Evolutionary conservation across 1,140 invertebrate species (phyloP).

Genomic region (Eumeta japonica): DNA sequence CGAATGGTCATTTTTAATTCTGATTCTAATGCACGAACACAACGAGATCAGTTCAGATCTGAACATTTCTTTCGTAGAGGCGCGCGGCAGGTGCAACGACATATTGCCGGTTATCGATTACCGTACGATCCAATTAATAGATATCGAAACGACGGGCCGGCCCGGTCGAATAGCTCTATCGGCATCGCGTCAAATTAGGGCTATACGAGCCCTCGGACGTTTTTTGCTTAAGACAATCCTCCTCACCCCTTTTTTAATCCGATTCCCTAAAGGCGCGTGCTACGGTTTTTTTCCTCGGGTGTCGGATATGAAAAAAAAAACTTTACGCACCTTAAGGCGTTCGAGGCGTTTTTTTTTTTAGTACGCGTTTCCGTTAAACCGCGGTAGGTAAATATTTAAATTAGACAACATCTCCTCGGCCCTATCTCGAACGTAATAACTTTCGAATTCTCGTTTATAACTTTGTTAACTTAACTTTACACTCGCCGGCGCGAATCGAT

Average conservation of each 20-base stretch:
- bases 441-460: slow-evolving; percentile 24
- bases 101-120: slow-evolving; percentile 53
- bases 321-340: slow-evolving; percentile 48
- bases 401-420: slow-evolving; percentile 22
- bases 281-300: slow-evolving; percentile 33
- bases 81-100: slow-evolving; percentile 45
- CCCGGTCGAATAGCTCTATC: slow-evolving; percentile 50
- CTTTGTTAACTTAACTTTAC: slow-evolving; percentile 31
- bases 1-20: too few species aligned
- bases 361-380: slow-evolving; percentile 23
- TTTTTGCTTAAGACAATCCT: slow-evolving; percentile 40
- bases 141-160: slow-evolving; percentile 47
- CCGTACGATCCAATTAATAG: slow-evolving; percentile 54
- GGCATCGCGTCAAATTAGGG: slow-evolving; percentile 42
- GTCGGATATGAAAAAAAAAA: slow-evolving; percentile 47
- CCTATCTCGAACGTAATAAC: slow-evolving; percentile 18
- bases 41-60: too few species aligned
- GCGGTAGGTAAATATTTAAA: slow-evolving; percentile 49
- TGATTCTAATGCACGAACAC: too few species aligned
- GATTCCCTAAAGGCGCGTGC: slow-evolving; percentile 50
- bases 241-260: slow-evolving; percentile 53
- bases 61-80: too few species aligned
- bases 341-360: slow-evolving; percentile 44
- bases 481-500: slow-evolving; percentile 17
- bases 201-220: slow-evolving; percentile 34